A percentile compares a stretch with the other conserved stretches of the same genome.
Conservation (phyloP, 2,888 invertebrate species). For the Leptinotarsa tumamoca region DNA sequence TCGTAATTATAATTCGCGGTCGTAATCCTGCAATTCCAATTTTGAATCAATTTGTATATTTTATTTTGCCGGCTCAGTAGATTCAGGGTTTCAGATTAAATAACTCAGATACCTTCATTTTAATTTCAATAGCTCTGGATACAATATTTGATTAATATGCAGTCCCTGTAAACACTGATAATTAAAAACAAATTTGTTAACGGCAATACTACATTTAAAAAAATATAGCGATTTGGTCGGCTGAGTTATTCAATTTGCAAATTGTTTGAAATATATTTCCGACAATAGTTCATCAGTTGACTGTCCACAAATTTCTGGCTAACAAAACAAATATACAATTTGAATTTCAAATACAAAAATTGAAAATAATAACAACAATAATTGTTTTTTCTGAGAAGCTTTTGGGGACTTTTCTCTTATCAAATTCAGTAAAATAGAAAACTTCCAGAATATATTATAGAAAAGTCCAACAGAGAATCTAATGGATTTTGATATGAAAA, state of each 20-base stretch:
- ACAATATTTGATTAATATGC: slow-evolving; percentile 13
- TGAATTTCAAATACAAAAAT: no score
- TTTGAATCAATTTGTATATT: slow-evolving; percentile 31
- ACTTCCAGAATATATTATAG: no score
- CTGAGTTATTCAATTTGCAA: not conserved
- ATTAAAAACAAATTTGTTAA: slow-evolving; percentile 26
- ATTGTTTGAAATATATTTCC: not conserved
- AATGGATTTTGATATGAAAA: no score
- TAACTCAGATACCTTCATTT: slow-evolving; percentile 43
- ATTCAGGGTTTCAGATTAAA: slow-evolving; percentile 36
- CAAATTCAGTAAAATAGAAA: no score
- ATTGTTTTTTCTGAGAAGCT: no score
- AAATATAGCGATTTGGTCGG: not conserved
- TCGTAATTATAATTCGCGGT: slow-evolving; percentile 45
- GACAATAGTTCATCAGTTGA: not conserved
- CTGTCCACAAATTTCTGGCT: not conserved
- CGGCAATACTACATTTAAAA: not conserved
- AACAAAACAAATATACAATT: not conserved
- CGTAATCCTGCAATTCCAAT: slow-evolving; percentile 38
- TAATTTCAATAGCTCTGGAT: slow-evolving; percentile 30
- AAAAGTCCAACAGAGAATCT: no score
- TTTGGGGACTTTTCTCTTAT: no score
- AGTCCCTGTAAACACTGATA: not conserved
- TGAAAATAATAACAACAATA: no score
- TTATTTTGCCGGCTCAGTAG: slow-evolving; percentile 35